Percentiles rank a stretch among this genome's conserved stretches.
phyloP scores from a whole-genome alignment of 1,140 invertebrate genomes.

The Linepithema humile region DNA sequence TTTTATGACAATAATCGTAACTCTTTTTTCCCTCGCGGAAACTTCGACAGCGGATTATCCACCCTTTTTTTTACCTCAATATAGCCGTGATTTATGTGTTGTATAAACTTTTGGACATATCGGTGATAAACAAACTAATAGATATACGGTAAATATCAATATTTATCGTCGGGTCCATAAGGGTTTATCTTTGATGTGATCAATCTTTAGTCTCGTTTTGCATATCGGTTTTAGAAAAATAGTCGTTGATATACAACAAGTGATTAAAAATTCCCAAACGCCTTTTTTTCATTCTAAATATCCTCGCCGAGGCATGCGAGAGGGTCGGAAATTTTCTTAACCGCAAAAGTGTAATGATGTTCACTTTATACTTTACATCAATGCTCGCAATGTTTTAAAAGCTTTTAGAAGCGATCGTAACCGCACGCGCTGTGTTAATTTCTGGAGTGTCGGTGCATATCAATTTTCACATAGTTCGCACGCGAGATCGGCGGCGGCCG shows the following conservation, averaged over 20 bases:
- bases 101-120: neutral
- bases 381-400: constrained; percentile 21
- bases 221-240: neutral
- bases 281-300: neutral
- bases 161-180: neutral
- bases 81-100: neutral
- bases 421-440: constrained; percentile 47
- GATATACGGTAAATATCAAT: neutral
- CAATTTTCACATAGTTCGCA: constrained; percentile 35
- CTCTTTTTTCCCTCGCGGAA: neutral
- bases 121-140: constrained; percentile 4
- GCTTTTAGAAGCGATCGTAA: constrained; percentile 33
- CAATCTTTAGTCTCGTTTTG: neutral
- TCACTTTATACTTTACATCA: neutral
- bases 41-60: neutral
- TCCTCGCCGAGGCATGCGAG: neutral
- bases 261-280: neutral
- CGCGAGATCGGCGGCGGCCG: constrained; percentile 13
- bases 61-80: neutral
- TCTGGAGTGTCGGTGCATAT: constrained; percentile 29
- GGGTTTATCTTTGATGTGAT: neutral
- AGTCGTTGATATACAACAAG: neutral
- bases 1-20: neutral
- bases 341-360: neutral
- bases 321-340: constrained; percentile 7